Base-by-base conservation (phyloP, 2,113 vertebrate species). In the Nesogale talazaci region DNA sequence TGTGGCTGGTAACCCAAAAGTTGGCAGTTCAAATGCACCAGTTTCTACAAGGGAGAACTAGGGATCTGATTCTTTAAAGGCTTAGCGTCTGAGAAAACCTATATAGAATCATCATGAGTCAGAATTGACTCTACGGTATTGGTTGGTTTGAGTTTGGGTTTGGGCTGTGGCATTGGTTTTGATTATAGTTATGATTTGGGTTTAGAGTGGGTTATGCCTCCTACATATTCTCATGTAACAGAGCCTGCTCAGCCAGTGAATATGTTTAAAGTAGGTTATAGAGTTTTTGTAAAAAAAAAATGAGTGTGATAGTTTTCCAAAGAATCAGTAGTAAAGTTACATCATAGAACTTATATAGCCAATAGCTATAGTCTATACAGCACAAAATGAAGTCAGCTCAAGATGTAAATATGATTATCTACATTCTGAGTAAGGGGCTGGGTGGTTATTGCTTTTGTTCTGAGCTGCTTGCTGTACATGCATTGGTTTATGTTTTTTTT, bases 391-490 rank as follows among this genome's bases (percentile, higher is more conserved):
- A 10, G 72, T 46, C 56, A 40, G 15, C 23, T 63, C 22, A 36
- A 82, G n/a, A 81, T 25, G 40, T 6, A 46, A 89, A 27, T 40
- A 20, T 8, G 29, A 19, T 11, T 12, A 77, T 16, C 10, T 10
- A 29, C 2, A 22, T 15, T 40, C 17, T 20, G 42, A 14, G 15
- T 17, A 9, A 5, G 10, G 7, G 1, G 11, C 16, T 4, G 40
- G 6, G 40, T 20, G 8, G 40, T 12, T 9, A 2, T 52, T 46
- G 4, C 1, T 56, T 86, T 59, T 46, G 5, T 27, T 77, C 79
- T 77, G 16, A 52, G 25, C 16, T 1, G 1, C 56, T 34, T 82
- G 17, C 46, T 17, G 7, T 2, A 10, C 19, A 0, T n/a, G 3
- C 0, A 0, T 12, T 52, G 46, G 46, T 52, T 52, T n/a, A n/a